phyloP scores from a whole-genome alignment of 2,113 vertebrate species.

The Nothoprocta pentlandii region DNA sequence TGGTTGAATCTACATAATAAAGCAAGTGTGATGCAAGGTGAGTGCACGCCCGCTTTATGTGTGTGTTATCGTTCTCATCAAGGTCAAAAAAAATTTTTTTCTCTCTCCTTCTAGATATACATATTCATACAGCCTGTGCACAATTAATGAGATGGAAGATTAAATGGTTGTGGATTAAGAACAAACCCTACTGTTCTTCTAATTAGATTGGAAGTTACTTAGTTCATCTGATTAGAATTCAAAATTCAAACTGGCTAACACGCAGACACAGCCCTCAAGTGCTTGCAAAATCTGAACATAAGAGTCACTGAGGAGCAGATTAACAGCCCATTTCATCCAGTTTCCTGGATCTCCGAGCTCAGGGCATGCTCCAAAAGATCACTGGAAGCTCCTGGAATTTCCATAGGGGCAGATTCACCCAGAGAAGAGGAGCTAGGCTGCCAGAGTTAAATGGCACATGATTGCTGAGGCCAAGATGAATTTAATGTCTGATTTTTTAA shows the following conservation, averaged over 20 bases:
- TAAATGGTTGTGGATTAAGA: constrained; percentile 77
- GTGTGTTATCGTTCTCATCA: constrained; percentile 70
- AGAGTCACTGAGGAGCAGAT: background rate
- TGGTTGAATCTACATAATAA: constrained; percentile 74
- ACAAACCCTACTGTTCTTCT: constrained; percentile 74
- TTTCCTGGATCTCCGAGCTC: background rate
- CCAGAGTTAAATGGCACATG: background rate
- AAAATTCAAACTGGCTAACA: constrained; percentile 63
- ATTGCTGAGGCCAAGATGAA: background rate
- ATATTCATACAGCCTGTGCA: constrained; percentile 77
- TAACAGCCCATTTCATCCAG: background rate
- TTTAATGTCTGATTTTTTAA: background rate
- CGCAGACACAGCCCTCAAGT: background rate
- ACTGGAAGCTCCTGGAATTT: background rate
- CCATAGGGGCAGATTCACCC: background rate
- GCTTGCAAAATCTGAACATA: background rate
- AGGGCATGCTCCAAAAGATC: background rate
- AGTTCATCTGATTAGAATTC: constrained; percentile 76
- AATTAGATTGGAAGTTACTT: constrained; percentile 78
- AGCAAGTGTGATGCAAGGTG: constrained; percentile 34
- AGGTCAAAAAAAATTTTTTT: constrained; percentile 73
- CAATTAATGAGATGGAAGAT: constrained; percentile 78
- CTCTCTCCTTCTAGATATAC: constrained; percentile 59
- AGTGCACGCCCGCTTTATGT: constrained; percentile 55
- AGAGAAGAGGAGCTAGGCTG: background rate